These are phyloP conservation scores for Sarcophaga peregrina DNA, from an alignment of 1,140 invertebrate species.

Conservation along the genomic window DNA sequence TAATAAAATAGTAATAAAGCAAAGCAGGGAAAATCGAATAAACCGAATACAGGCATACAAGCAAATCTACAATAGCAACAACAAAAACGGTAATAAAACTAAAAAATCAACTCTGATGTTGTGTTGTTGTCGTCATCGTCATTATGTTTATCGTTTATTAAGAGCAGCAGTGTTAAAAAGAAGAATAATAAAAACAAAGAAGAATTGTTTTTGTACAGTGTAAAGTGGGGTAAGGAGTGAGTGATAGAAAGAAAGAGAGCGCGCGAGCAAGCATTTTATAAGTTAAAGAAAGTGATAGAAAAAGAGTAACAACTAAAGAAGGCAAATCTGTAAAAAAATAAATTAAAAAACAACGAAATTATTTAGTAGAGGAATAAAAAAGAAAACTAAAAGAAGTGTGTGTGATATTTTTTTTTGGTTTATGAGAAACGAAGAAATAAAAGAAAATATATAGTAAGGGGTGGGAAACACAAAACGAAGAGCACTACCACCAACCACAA, in stretches of 20 bases:
- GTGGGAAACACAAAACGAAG: conserved; percentile 19
- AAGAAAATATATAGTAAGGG: background rate
- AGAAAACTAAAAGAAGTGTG: background rate
- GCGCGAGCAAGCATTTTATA: background rate
- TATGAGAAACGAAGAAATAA: background rate
- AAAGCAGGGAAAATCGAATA: conserved; percentile 30
- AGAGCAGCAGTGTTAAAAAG: too few species aligned
- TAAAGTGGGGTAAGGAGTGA: conserved; percentile 12
- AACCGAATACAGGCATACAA: conserved; percentile 35
- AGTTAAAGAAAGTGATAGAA: background rate
- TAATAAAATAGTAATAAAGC: conserved; percentile 40
- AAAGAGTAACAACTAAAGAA: background rate
- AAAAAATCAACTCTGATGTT: conserved; percentile 37
- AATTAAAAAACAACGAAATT: conserved; percentile 12
- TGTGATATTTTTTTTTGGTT: background rate
- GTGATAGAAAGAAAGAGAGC: background rate
- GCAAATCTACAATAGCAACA: conserved; percentile 9
- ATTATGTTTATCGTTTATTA: background rate
- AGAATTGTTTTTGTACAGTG: background rate
- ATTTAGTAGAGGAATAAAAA: background rate
- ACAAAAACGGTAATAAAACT: background rate
- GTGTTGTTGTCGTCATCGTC: conserved; percentile 11
- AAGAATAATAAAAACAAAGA: too few species aligned
- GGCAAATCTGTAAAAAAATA: conserved; percentile 26
- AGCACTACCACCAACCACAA: conserved; percentile 14